A percentile compares a stretch with the other conserved stretches of the same genome.
These are phyloP conservation scores for Lithophane semibrunnea DNA, from an alignment of 2,888 invertebrate species.

Conservation along the genomic window DNA sequence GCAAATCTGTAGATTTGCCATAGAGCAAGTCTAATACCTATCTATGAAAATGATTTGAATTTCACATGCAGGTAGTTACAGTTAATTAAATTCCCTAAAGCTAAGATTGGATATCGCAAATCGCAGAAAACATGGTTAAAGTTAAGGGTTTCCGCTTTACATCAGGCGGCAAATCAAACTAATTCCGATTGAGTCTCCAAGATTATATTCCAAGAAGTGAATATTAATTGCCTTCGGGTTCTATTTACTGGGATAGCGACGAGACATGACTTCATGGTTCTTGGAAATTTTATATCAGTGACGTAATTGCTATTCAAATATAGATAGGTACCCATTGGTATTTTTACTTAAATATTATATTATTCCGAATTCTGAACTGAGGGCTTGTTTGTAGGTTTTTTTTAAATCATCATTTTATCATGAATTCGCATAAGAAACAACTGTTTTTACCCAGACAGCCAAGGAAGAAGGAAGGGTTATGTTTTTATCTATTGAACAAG, in stretches of 20 bases:
- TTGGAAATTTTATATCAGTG: constrained; percentile 27
- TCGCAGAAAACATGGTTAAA: constrained; percentile 22
- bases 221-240: constrained; percentile 51
- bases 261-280: constrained; percentile 46
- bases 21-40: background rate
- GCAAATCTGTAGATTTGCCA: background rate
- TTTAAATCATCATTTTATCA: background rate
- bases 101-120: constrained; percentile 18
- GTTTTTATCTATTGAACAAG: constrained; percentile 3
- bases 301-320: constrained; percentile 17
- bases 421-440: background rate
- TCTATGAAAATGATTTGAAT: background rate
- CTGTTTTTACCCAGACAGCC: background rate
- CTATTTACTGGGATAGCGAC: constrained; percentile 35
- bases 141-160: constrained; percentile 33
- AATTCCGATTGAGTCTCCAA: constrained; percentile 48
- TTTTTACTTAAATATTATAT: background rate
- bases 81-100: constrained; percentile 16
- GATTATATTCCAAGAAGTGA: constrained; percentile 54
- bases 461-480: no score
- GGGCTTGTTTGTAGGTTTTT: background rate
- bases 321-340: background rate
- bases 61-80: background rate
- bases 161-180: constrained; percentile 47
- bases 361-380: background rate